phyloP scores from a whole-genome alignment of 2,113 vertebrate species.

The Mionectes macconnelli region DNA sequence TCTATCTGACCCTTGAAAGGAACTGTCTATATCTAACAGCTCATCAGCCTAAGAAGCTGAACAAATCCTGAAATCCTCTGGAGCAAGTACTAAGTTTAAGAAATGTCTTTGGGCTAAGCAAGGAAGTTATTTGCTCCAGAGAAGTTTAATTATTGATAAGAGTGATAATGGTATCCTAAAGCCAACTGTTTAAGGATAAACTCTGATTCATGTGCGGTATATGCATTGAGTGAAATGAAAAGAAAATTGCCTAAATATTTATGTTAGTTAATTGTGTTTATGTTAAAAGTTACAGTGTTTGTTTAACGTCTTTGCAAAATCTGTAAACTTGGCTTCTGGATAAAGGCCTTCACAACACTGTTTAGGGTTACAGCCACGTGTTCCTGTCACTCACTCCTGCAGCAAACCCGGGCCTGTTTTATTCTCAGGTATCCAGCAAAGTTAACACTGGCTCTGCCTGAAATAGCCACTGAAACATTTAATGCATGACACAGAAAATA shows the following conservation, averaged over 20 bases:
- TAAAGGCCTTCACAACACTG: conserved; percentile 57
- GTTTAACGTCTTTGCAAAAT: conserved; percentile 75
- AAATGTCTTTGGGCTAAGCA: not conserved
- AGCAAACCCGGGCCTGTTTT: not conserved
- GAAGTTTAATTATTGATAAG: conserved; percentile 58
- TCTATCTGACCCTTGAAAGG: not conserved
- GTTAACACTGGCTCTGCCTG: not conserved
- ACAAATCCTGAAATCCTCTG: not conserved
- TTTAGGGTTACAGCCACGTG: conserved; percentile 31
- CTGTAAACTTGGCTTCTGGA: conserved; percentile 81
- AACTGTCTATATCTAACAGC: not conserved
- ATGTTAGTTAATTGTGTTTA: conserved; percentile 77
- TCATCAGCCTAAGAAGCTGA: not conserved
- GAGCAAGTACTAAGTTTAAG: not conserved
- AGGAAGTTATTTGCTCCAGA: not conserved
- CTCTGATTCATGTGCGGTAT: conserved; percentile 26
- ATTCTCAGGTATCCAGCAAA: not conserved
- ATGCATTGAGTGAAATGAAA: conserved; percentile 59
- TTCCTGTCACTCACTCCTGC: conserved; percentile 30
- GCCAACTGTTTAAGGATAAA: not conserved
- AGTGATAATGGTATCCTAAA: conserved; percentile 64
- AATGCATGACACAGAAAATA: not conserved
- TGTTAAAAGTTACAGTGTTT: conserved; percentile 78
- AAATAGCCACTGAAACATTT: not conserved
- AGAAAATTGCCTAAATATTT: conserved; percentile 80